Conservation (phyloP, 2,888 invertebrate genomes). For the Metacarcinus magister region DNA sequence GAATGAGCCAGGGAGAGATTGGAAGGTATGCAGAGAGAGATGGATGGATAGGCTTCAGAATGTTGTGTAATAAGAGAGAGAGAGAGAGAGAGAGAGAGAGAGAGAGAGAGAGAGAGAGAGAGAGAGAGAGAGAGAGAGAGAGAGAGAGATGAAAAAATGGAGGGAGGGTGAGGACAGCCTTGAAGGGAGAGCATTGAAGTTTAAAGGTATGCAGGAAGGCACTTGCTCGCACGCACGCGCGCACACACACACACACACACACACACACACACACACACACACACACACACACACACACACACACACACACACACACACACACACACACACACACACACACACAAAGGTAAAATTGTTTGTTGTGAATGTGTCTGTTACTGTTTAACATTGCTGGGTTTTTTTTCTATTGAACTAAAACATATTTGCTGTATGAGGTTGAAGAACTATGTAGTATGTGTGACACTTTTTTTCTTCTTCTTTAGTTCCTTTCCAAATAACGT, state of each 20-base stretch:
- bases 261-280: constrained; percentile 16
- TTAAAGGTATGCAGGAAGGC: not conserved
- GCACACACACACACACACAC: constrained; percentile 15
- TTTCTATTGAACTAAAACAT: too few species aligned
- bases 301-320: constrained; percentile 18
- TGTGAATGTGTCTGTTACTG: not conserved
- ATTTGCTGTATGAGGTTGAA: too few species aligned
- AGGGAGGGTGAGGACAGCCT: not conserved
- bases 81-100: not conserved
- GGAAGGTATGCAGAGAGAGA: too few species aligned
- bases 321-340: too few species aligned
- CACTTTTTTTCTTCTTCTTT: too few species aligned
- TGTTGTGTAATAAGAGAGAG: not conserved
- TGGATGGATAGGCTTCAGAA: not conserved
- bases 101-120: not conserved
- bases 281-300: constrained; percentile 2
- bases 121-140: not conserved
- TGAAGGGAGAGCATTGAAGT: not conserved
- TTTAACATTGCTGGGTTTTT: too few species aligned
- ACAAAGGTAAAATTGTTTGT: not conserved
- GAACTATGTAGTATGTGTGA: too few species aligned
- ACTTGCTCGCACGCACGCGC: not conserved
- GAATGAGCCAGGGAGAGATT: too few species aligned
- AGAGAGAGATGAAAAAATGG: too few species aligned
- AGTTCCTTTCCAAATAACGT: too few species aligned